Percentiles rank a stretch among this genome's conserved stretches.
Conservation (phyloP, 2,113 vertebrate species). For the Fukomys damarensis region DNA sequence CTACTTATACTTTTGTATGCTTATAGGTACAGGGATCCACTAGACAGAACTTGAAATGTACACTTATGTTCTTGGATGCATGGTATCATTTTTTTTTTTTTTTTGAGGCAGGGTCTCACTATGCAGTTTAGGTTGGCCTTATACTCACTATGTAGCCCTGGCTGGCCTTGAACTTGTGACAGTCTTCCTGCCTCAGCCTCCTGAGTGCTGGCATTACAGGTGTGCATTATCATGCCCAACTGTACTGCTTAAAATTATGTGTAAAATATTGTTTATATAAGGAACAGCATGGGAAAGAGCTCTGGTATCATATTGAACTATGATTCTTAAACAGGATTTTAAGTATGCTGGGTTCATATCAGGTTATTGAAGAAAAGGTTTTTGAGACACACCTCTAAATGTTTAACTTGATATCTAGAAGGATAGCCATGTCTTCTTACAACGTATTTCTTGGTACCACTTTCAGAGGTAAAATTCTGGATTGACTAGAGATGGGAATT, state of each 20-base stretch:
- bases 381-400: conserved; percentile 17
- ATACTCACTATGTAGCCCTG: not conserved
- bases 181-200: not conserved
- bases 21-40: not conserved
- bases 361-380: conserved; percentile 56
- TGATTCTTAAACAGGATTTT: conserved; percentile 61
- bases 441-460: conserved; percentile 20
- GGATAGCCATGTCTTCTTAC: conserved; percentile 16
- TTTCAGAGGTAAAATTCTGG: conserved; percentile 45
- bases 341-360: conserved; percentile 51
- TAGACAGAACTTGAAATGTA: not conserved
- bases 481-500: conserved; percentile 32
- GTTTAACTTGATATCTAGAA: conserved; percentile 37
- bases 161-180: not conserved
- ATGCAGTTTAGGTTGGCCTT: not conserved
- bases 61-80: conserved; percentile 10
- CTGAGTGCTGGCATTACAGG: not conserved
- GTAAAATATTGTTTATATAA: conserved; percentile 36
- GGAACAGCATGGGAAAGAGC: not conserved
- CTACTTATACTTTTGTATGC: conserved; percentile 53
- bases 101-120: not conserved
- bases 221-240: not conserved
- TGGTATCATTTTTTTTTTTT: conserved; percentile 16
- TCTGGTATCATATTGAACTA: conserved; percentile 25
- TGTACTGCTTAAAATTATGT: not conserved